These are phyloP conservation scores for Chanos chanos DNA, from an alignment of 2,797 vertebrate genomes.

Conservation along the genomic window DNA sequence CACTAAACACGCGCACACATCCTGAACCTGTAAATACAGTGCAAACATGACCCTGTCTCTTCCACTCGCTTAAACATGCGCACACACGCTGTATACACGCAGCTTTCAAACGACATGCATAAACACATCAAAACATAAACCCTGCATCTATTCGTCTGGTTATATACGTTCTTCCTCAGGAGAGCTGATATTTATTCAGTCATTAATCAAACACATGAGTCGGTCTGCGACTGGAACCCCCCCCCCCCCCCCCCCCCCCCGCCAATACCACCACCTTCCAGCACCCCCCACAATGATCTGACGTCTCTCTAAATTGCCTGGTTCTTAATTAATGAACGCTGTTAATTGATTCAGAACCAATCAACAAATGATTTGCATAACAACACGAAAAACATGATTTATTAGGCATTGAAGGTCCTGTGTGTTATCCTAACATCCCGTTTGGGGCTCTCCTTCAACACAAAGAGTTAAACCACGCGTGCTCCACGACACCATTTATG, in stretches of 20 bases:
- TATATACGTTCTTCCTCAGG: constrained; percentile 16
- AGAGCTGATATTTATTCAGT: constrained; percentile 31
- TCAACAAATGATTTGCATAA: constrained; percentile 49
- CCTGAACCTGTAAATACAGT: no score
- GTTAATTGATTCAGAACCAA: constrained; percentile 53
- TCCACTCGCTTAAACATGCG: constrained; percentile 5
- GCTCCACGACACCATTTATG: constrained; percentile 15
- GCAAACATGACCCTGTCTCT: background rate
- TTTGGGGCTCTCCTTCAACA: constrained; percentile 24
- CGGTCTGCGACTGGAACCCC: constrained; percentile 26
- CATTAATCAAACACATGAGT: constrained; percentile 45
- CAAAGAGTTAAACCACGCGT: constrained; percentile 31
- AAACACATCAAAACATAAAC: no score
- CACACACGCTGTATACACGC: background rate
- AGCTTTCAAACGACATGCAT: no score
- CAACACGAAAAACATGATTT: constrained; percentile 46
- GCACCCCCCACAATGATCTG: constrained; percentile 22
- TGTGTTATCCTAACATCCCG: constrained; percentile 32
- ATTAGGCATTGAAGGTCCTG: constrained; percentile 45
- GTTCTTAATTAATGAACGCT: constrained; percentile 45
- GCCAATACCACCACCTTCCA: no score
- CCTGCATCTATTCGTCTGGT: no score
- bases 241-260: no score
- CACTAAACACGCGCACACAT: background rate
- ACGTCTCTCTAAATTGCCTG: constrained; percentile 23